Evolutionary conservation across 2,797 vertebrate genomes (phyloP).

Genomic region (Staurois parvus): DNA sequence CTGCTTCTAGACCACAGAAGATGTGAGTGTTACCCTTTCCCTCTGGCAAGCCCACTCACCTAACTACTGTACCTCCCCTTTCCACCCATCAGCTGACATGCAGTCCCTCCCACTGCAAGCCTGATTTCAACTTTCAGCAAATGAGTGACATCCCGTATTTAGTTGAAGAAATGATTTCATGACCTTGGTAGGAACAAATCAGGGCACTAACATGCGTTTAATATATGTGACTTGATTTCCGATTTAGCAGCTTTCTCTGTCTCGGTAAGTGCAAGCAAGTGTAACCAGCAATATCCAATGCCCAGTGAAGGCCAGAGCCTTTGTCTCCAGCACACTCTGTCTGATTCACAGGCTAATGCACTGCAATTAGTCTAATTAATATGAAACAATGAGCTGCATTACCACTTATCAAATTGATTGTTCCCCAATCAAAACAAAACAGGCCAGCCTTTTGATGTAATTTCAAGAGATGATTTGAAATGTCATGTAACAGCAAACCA

Average conservation of each 20-base stretch:
- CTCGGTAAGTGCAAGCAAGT: constrained; percentile 72
- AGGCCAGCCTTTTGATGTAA: constrained; percentile 89
- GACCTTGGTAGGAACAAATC: too few species aligned
- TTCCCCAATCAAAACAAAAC: constrained; percentile 90
- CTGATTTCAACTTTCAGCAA: too few species aligned
- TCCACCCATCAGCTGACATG: too few species aligned
- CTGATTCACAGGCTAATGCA: constrained; percentile 86
- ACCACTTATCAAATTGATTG: constrained; percentile 95
- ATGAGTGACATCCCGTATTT: too few species aligned
- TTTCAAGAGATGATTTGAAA: constrained; percentile 93
- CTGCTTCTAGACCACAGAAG: too few species aligned
- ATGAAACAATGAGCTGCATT: constrained; percentile 90
- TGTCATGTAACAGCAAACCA: constrained; percentile 91
- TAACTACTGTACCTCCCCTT: too few species aligned
- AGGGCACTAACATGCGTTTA: too few species aligned
- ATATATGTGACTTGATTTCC: neutral
- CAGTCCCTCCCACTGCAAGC: too few species aligned
- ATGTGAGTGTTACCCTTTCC: too few species aligned
- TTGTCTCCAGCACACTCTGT: constrained; percentile 83
- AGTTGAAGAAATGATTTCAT: too few species aligned
- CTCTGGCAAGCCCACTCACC: too few species aligned
- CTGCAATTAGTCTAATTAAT: constrained; percentile 93
- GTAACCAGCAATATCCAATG: constrained; percentile 70
- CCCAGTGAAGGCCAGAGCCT: constrained; percentile 80
- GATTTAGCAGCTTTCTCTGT: constrained; percentile 66